Conservation (phyloP, 2,113 vertebrate species). For the Rattus rattus region DNA sequence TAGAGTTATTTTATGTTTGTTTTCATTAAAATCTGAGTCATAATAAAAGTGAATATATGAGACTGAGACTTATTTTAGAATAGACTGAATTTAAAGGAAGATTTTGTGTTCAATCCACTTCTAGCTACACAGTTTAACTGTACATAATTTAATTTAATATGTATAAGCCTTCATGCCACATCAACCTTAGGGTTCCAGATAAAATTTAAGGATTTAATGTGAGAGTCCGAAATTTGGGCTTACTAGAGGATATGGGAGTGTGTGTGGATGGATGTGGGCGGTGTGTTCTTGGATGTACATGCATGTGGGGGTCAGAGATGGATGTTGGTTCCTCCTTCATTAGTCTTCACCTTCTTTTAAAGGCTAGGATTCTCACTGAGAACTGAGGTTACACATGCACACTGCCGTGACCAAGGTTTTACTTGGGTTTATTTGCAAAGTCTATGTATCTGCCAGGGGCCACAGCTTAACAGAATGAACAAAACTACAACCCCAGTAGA, state of each 20-base stretch:
- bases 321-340: not conserved
- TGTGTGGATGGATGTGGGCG: not conserved
- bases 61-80: not conserved
- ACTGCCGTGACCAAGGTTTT: not conserved
- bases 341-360: not conserved
- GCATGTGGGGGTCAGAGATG: no score
- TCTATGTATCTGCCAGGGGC: not conserved
- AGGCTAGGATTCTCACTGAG: not conserved
- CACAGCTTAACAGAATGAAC: not conserved
- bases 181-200: not conserved
- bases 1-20: not conserved
- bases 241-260: not conserved
- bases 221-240: not conserved
- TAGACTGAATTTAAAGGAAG: not conserved
- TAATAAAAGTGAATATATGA: not conserved
- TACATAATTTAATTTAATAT: not conserved
- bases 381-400: not conserved
- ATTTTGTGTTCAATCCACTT: not conserved
- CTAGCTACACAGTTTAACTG: not conserved
- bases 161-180: not conserved
- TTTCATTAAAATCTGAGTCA: not conserved
- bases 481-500: not conserved
- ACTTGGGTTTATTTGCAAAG: not conserved
- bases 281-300: no score
- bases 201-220: not conserved